A percentile compares a stretch with the other conserved stretches of the same genome.
Conservation (phyloP, 2,113 vertebrate genomes). For the Myocastor coypus region DNA sequence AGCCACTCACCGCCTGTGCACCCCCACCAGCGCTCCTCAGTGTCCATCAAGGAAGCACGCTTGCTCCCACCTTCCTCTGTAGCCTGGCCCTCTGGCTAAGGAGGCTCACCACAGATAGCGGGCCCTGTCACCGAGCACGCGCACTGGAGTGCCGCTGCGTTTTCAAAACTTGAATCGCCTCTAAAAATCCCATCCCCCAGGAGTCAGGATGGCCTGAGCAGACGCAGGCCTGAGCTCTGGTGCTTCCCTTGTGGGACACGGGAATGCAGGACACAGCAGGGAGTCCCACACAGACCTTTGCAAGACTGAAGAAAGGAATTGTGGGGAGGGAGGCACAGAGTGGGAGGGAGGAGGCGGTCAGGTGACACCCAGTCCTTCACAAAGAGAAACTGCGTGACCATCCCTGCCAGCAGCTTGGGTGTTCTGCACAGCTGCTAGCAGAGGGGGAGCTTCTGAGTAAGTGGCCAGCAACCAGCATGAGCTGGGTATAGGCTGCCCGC, state of each 20-base stretch:
- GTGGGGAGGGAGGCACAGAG: fast-evolving
- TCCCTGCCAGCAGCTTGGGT: background rate
- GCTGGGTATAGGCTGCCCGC: background rate
- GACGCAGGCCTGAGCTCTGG: background rate
- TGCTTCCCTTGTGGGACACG: fast-evolving
- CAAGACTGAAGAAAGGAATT: background rate
- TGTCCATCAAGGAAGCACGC: fast-evolving
- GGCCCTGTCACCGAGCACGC: background rate
- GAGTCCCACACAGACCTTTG: too few species aligned
- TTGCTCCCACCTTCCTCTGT: background rate
- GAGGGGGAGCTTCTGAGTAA: background rate
- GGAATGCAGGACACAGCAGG: fast-evolving
- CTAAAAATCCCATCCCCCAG: background rate
- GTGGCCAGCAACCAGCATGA: background rate
- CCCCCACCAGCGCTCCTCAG: fast-evolving
- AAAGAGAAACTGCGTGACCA: fast-evolving
- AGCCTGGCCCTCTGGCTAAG: background rate
- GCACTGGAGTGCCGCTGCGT: fast-evolving
- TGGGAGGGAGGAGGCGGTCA: fast-evolving
- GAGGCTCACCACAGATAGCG: too few species aligned
- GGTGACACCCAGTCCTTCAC: background rate
- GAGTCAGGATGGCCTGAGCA: background rate
- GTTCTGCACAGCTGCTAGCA: background rate
- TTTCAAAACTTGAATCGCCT: background rate
- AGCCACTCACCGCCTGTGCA: background rate